A percentile compares a stretch with the other conserved stretches of the same genome.
phyloP scores from a whole-genome alignment of 2,797 vertebrate genomes.

The Neoniphon sammara region DNA sequence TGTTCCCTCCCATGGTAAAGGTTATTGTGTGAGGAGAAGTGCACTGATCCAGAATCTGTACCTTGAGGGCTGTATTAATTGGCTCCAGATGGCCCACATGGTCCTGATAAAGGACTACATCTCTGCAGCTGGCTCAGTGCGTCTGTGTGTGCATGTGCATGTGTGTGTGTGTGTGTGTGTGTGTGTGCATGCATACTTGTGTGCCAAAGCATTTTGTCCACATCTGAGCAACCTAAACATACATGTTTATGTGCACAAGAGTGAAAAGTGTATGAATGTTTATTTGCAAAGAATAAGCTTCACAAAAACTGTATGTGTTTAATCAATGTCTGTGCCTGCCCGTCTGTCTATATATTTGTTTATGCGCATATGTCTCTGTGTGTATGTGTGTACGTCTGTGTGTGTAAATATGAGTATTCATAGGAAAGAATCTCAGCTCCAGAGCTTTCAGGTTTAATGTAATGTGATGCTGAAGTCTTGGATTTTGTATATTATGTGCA shows the following conservation, averaged over 20 bases:
- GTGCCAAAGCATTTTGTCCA: slow-evolving; percentile 25
- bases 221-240: slow-evolving; percentile 30
- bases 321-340: slow-evolving; percentile 30
- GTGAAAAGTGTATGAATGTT: slow-evolving; percentile 42
- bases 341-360: slow-evolving; percentile 8
- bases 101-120: slow-evolving; percentile 77
- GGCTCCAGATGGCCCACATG: slow-evolving; percentile 83
- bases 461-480: not conserved
- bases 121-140: slow-evolving; percentile 67
- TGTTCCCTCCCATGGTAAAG: slow-evolving; percentile 64
- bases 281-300: slow-evolving; percentile 31
- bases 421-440: not conserved
- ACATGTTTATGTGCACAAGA: slow-evolving; percentile 47
- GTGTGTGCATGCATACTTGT: slow-evolving; percentile 9
- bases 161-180: slow-evolving; percentile 2
- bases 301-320: slow-evolving; percentile 27
- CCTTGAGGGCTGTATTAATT: slow-evolving; percentile 73
- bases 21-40: slow-evolving; percentile 71
- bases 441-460: not conserved
- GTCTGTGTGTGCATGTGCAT: slow-evolving; percentile 2
- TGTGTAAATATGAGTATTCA: slow-evolving; percentile 11
- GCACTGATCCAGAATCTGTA: slow-evolving; percentile 75
- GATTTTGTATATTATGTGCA: not conserved
- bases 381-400: not conserved
- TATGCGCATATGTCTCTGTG: not conserved